phyloP scores from a whole-genome alignment of 2,888 invertebrate species.

The Platycheirus albimanus region DNA sequence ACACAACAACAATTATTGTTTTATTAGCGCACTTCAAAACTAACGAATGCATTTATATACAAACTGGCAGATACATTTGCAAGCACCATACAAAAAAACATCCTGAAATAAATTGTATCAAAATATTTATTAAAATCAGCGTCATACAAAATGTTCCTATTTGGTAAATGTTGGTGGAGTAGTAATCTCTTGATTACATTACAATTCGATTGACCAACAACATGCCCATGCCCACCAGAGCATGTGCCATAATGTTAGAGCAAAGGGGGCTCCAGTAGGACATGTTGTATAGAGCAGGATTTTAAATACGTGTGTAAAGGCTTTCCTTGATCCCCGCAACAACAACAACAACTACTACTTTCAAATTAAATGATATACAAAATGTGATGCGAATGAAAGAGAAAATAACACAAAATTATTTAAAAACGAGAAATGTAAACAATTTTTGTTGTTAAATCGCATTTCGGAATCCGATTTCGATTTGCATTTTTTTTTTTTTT shows the following conservation, averaged over 20 bases:
- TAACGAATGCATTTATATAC: neutral
- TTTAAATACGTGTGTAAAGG: slow-evolving; percentile 42
- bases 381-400: neutral
- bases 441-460: slow-evolving; percentile 45
- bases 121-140: slow-evolving; percentile 67
- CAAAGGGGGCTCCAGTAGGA: too few relatives aligned
- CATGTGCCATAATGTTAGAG: neutral
- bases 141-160: slow-evolving; percentile 14
- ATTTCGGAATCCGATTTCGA: slow-evolving; percentile 40
- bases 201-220: slow-evolving; percentile 33
- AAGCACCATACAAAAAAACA: too few relatives aligned
- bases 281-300: too few relatives aligned
- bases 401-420: slow-evolving; percentile 23
- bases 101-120: slow-evolving; percentile 51
- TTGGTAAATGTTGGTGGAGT: slow-evolving; percentile 32
- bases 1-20: neutral
- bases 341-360: slow-evolving; percentile 7
- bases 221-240: neutral
- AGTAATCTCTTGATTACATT: slow-evolving; percentile 67
- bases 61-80: too few relatives aligned
- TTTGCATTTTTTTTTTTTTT: slow-evolving; percentile 43
- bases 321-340: slow-evolving; percentile 22
- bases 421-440: slow-evolving; percentile 22
- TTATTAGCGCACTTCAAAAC: slow-evolving; percentile 32
- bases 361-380: slow-evolving; percentile 43